Evolutionary conservation across 2,797 vertebrate species (phyloP).

Genomic region (Takifugu ocellatus): DNA sequence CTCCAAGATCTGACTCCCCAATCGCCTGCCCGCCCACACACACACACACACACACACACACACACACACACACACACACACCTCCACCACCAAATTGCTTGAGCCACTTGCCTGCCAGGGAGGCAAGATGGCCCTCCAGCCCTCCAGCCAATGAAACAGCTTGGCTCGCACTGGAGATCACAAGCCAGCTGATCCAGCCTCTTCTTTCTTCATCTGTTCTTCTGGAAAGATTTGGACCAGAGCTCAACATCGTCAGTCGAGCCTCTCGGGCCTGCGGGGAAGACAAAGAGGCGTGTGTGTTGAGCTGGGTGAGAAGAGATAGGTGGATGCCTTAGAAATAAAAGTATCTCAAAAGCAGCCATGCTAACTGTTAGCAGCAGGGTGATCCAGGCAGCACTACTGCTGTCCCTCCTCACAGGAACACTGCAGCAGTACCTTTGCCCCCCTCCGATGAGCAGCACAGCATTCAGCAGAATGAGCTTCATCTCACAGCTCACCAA

Average conservation of each 20-base stretch:
- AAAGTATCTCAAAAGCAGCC: no score
- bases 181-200: constrained; percentile 75
- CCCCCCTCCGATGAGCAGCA: constrained; percentile 9
- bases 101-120: constrained; percentile 80
- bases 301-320: background rate
- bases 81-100: constrained; percentile 72
- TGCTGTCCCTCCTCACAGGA: no score
- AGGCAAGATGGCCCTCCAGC: constrained; percentile 79
- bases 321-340: no score
- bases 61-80: constrained; percentile 45
- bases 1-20: constrained; percentile 40
- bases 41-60: constrained; percentile 40
- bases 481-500: constrained; percentile 19
- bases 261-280: constrained; percentile 51
- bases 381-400: no score
- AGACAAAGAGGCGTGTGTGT: constrained; percentile 1
- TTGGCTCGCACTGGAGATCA: constrained; percentile 76
- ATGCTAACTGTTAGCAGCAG: no score
- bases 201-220: constrained; percentile 76
- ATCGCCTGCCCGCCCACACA: constrained; percentile 10
- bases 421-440: background rate
- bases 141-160: constrained; percentile 82
- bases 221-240: constrained; percentile 73
- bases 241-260: constrained; percentile 34
- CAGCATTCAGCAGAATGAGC: constrained; percentile 17